These are phyloP conservation scores for Ambastaia sidthimunki DNA, from an alignment of 2,797 vertebrate genomes.

Conservation along the genomic window DNA sequence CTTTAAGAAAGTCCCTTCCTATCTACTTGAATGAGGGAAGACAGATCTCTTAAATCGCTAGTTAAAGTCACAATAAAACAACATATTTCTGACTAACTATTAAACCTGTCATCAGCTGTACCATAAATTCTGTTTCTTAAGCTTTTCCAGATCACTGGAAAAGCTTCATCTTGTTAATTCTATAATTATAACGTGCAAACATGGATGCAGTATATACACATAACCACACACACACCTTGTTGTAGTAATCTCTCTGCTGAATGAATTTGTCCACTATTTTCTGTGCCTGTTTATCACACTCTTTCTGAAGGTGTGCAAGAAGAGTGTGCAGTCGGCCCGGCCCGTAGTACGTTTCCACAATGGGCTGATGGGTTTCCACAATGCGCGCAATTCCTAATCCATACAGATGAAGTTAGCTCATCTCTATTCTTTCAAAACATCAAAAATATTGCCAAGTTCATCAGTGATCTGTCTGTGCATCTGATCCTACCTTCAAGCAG, in stretches of 20 bases:
- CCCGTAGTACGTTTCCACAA: constrained; percentile 97
- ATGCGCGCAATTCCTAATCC: constrained; percentile 90
- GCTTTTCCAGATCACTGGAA: too few species aligned
- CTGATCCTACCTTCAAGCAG: constrained; percentile 88
- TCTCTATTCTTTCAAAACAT: background rate
- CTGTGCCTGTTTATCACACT: constrained; percentile 93
- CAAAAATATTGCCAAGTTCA: background rate
- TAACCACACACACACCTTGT: constrained; percentile 79
- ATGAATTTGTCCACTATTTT: constrained; percentile 95
- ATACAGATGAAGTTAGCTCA: background rate
- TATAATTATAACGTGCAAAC: too few species aligned
- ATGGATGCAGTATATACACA: too few species aligned
- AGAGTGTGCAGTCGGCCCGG: constrained; percentile 91
- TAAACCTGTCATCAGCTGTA: too few species aligned
- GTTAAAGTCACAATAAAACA: too few species aligned
- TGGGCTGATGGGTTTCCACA: constrained; percentile 96
- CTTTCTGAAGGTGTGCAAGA: constrained; percentile 92
- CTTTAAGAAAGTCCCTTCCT: too few species aligned
- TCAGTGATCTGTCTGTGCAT: background rate
- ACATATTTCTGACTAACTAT: too few species aligned
- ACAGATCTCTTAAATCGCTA: too few species aligned
- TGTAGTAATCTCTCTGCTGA: constrained; percentile 90
- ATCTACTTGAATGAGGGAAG: too few species aligned
- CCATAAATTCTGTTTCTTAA: too few species aligned
- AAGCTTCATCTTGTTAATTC: too few species aligned